Percentiles rank a stretch among this genome's conserved stretches.
phyloP scores from a whole-genome alignment of 2,113 vertebrate genomes.

The Dascyllus trimaculatus region DNA sequence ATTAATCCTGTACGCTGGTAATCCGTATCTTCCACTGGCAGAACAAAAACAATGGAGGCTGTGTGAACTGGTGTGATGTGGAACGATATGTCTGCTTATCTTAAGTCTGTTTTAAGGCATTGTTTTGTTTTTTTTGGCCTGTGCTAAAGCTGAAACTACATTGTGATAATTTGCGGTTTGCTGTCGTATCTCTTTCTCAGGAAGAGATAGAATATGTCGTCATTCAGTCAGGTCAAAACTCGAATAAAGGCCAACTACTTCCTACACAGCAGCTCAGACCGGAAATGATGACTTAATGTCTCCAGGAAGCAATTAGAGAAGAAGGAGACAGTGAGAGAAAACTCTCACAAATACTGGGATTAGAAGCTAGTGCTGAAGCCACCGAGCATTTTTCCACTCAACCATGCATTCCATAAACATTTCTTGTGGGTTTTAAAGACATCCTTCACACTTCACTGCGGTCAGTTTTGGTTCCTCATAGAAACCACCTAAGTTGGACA shows the following conservation, averaged over 20 bases:
- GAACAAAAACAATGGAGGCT: not conserved
- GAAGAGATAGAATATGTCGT: constrained; percentile 18
- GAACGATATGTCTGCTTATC: constrained; percentile 14
- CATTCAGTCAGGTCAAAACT: constrained; percentile 13
- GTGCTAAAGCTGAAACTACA: not conserved
- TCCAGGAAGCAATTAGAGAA: constrained; percentile 73
- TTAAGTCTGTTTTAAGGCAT: not conserved
- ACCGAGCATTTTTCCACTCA: not conserved
- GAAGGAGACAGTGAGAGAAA: constrained; percentile 12
- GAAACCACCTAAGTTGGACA: constrained; percentile 7
- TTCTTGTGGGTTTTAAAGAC: not conserved
- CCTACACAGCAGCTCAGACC: constrained; percentile 47
- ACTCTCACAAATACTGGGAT: not conserved
- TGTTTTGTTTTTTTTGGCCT: too few species aligned
- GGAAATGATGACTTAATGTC: constrained; percentile 67
- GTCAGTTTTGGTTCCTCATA: constrained; percentile 4
- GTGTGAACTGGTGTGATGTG: not conserved
- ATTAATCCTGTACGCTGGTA: constrained; percentile 30
- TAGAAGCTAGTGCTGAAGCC: constrained; percentile 2
- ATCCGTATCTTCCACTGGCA: constrained; percentile 7
- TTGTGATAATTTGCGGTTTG: not conserved
- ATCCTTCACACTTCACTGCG: not conserved
- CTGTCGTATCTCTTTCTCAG: constrained; percentile 9
- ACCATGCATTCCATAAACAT: constrained; percentile 1
- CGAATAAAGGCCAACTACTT: constrained; percentile 69